Conservation (phyloP, 2,888 invertebrate species). For the Eustalomyia histrio region DNA sequence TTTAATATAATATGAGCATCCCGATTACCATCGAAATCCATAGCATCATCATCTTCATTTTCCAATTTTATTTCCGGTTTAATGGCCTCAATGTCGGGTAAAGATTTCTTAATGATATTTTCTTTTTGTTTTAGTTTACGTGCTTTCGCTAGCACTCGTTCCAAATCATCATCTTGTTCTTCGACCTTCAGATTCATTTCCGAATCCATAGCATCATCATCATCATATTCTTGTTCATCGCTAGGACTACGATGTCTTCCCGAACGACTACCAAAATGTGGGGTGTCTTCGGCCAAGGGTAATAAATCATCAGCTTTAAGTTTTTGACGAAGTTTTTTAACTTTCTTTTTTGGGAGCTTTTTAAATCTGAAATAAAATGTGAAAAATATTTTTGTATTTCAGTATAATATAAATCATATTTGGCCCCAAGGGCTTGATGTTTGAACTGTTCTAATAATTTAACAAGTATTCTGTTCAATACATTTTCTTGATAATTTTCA, state of each 20-base stretch:
- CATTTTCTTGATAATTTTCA: no score
- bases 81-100: constrained; percentile 77
- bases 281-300: constrained; percentile 75
- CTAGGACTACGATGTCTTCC: constrained; percentile 71
- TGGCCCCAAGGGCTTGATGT: no score
- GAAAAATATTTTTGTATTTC: no score
- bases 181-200: constrained; percentile 77
- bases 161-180: constrained; percentile 85
- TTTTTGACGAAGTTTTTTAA: constrained; percentile 85
- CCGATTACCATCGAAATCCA: constrained; percentile 73
- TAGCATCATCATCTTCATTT: constrained; percentile 71
- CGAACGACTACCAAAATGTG: constrained; percentile 75
- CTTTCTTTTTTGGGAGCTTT: constrained; percentile 88
- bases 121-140: constrained; percentile 83
- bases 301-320: constrained; percentile 88
- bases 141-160: constrained; percentile 87
- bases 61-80: constrained; percentile 81
- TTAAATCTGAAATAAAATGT: constrained; percentile 83
- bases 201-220: constrained; percentile 81
- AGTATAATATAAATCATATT: no score
- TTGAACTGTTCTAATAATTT: no score
- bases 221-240: constrained; percentile 80
- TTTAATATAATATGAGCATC: constrained; percentile 88
- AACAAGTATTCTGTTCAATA: no score
- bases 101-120: constrained; percentile 74